Percentiles rank a stretch among this genome's conserved stretches.
Conservation (phyloP, 2,888 invertebrate genomes). For the Antheraea yamamai region DNA sequence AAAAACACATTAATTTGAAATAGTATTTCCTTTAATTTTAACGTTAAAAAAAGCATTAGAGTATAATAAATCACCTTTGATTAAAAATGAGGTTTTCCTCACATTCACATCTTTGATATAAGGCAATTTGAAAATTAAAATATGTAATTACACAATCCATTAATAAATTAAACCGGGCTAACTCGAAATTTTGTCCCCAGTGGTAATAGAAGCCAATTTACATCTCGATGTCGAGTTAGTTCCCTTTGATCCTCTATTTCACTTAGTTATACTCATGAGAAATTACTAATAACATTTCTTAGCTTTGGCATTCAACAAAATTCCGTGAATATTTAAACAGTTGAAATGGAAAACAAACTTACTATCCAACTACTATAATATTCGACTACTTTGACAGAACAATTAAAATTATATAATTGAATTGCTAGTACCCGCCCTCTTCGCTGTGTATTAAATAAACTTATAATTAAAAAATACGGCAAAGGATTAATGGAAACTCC, state of each 20-base stretch:
- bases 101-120: neutral
- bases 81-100: neutral
- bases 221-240: neutral
- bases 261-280: slow-evolving; percentile 9
- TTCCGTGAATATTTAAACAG: neutral
- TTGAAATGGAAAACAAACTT: neutral
- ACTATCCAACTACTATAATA: neutral
- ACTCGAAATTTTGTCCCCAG: neutral
- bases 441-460: too few relatives aligned
- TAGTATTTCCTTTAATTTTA: too few relatives aligned
- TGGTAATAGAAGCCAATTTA: slow-evolving; percentile 9
- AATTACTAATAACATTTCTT: slow-evolving; percentile 4
- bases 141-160: neutral
- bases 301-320: neutral
- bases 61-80: too few relatives aligned
- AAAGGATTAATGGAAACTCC: too few relatives aligned
- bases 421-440: too few relatives aligned
- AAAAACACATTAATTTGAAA: too few relatives aligned
- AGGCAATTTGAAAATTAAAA: neutral
- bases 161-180: neutral
- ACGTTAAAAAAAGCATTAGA: too few relatives aligned
- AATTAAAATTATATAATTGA: neutral
- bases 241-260: slow-evolving; percentile 1
- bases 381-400: neutral
- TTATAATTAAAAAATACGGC: too few relatives aligned